Percentiles rank a stretch among this genome's conserved stretches.
These are phyloP conservation scores for Apaloderma vittatum DNA, from an alignment of 2,113 vertebrate species.

Conservation along the genomic window DNA sequence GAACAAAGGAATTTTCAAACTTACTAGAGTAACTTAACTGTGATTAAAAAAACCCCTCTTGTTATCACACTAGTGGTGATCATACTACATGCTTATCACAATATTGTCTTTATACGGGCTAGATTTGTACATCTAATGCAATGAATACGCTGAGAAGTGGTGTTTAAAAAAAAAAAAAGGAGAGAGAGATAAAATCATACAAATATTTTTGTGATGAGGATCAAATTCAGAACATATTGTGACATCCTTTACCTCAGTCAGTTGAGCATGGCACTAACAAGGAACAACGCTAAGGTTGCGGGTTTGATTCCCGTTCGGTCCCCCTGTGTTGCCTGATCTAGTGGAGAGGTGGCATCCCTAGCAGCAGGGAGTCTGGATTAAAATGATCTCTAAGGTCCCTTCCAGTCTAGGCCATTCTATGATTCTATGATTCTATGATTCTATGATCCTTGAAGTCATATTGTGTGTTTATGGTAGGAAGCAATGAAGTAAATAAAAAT, in stretches of 20 bases:
- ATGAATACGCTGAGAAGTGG: fast-evolving
- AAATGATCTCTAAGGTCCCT: no score
- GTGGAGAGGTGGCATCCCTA: no score
- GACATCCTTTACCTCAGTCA: no score
- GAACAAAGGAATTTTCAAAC: background rate
- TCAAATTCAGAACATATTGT: background rate
- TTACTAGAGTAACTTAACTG: background rate
- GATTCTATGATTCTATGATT: no score
- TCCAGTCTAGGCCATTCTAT: no score
- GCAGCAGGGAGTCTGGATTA: no score
- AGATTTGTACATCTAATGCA: background rate
- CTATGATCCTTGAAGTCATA: background rate
- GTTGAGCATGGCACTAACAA: no score
- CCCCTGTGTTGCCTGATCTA: no score
- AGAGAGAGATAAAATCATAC: background rate
- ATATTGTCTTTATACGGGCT: background rate
- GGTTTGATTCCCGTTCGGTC: no score
- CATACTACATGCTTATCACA: fast-evolving
- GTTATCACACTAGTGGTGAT: background rate
- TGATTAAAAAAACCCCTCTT: background rate
- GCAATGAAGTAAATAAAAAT: background rate
- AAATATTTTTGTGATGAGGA: background rate
- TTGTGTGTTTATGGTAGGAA: background rate
- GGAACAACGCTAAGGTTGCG: no score
- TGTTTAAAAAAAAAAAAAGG: background rate